phyloP scores from a whole-genome alignment of 2,888 invertebrate genomes.

The Oxycera nigricornis region DNA sequence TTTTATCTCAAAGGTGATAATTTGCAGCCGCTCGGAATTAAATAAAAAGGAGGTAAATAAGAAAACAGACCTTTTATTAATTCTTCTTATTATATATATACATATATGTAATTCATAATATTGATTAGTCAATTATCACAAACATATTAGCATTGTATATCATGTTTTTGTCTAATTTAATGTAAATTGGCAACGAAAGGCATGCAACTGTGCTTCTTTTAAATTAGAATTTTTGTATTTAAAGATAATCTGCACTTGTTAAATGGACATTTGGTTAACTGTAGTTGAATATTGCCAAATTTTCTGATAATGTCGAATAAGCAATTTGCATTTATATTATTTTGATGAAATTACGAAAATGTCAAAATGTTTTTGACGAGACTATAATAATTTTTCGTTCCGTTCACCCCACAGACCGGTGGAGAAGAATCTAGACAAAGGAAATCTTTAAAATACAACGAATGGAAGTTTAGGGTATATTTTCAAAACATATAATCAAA shows the following conservation, averaged over 20 bases:
- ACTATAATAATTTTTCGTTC: slow-evolving; percentile 7
- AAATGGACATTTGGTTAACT: too few species aligned
- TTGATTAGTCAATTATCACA: neutral
- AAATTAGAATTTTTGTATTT: neutral
- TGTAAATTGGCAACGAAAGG: neutral
- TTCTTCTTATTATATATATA: too few species aligned
- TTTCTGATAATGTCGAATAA: neutral
- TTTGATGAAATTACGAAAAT: neutral
- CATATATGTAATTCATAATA: slow-evolving; percentile 14
- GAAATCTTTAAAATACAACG: slow-evolving; percentile 62
- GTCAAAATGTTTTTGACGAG: neutral
- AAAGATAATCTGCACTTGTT: too few species aligned
- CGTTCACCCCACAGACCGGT: slow-evolving; percentile 54
- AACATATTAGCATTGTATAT: neutral
- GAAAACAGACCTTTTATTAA: slow-evolving; percentile 11
- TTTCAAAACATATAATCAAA: slow-evolving; percentile 47
- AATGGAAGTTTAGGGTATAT: slow-evolving; percentile 68
- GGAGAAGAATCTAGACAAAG: slow-evolving; percentile 59
- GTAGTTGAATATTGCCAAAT: slow-evolving; percentile 37
- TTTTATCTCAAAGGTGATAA: slow-evolving; percentile 30
- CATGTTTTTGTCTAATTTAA: neutral
- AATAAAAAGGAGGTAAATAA: slow-evolving; percentile 37
- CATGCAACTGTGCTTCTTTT: neutral
- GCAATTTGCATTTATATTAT: neutral
- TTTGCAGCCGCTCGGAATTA: slow-evolving; percentile 37